A percentile compares a stretch with the other conserved stretches of the same genome.
Evolutionary conservation across 2,113 vertebrate genomes (phyloP).

Genomic region (Dasyprocta punctata): DNA sequence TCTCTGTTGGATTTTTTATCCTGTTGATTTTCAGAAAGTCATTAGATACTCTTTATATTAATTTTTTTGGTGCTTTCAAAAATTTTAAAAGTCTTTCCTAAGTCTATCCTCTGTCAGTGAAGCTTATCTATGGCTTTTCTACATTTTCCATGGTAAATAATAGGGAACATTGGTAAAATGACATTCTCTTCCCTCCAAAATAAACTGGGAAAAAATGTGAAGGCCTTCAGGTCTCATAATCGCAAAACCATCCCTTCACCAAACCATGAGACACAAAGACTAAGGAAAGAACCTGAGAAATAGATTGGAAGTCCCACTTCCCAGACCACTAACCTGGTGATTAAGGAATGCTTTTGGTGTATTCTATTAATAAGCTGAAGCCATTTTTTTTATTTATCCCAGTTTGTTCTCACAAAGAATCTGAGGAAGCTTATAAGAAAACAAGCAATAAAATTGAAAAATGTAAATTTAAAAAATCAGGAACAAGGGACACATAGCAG

Average conservation of each 20-base stretch:
- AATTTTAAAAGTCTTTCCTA: not conserved
- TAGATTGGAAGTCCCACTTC: constrained; percentile 50
- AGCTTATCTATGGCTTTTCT: constrained; percentile 31
- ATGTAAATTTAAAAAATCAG: constrained; percentile 71
- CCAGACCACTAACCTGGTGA: constrained; percentile 53
- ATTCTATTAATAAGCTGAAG: constrained; percentile 75
- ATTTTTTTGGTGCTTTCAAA: constrained; percentile 54
- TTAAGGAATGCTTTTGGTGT: constrained; percentile 59
- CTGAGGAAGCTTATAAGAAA: constrained; percentile 75
- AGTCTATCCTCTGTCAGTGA: constrained; percentile 32
- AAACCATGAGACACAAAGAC: constrained; percentile 49
- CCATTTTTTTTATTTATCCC: constrained; percentile 63
- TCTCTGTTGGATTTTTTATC: not conserved
- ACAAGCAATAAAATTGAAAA: constrained; percentile 79
- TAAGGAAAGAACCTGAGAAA: constrained; percentile 54
- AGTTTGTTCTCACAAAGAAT: constrained; percentile 69
- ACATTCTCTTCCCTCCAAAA: constrained; percentile 26
- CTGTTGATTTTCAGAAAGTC: not conserved
- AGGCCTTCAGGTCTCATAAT: constrained; percentile 43
- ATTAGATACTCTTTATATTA: constrained; percentile 16
- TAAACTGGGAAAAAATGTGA: constrained; percentile 29
- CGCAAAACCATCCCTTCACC: constrained; percentile 56
- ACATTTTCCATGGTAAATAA: constrained; percentile 50
- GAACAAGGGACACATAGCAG: constrained; percentile 75
- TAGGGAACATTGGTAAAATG: not conserved